These are phyloP conservation scores for Rafetus swinhoei DNA, from an alignment of 2,113 vertebrate species.

Conservation along the genomic window DNA sequence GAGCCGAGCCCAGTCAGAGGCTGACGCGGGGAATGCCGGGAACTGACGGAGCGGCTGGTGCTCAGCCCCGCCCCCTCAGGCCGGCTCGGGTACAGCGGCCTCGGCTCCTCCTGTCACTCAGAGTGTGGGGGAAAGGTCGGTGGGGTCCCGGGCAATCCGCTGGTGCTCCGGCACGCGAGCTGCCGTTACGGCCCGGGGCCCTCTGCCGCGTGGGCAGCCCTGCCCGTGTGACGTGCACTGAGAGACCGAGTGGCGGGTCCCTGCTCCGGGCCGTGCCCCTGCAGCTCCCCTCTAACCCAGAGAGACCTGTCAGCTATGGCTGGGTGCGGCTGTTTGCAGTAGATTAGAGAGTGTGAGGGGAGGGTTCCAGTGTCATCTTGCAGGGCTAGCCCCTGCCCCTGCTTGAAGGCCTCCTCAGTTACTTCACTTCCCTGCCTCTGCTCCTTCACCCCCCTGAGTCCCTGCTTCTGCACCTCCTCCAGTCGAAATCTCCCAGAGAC, in stretches of 20 bases:
- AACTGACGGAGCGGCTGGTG: not conserved
- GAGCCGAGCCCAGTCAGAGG: not conserved
- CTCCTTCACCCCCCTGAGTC: no score
- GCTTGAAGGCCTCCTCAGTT: no score
- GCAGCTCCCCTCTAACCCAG: not conserved
- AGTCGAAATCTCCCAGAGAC: no score
- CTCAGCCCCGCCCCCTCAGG: not conserved
- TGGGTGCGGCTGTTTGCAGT: not conserved
- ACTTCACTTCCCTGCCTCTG: no score
- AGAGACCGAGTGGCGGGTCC: rapidly evolving
- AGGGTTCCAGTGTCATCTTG: not conserved
- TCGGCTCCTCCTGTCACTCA: not conserved
- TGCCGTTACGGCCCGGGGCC: no score
- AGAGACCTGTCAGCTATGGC: not conserved
- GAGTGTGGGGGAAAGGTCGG: no score
- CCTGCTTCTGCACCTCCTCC: no score
- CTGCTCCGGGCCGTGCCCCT: no score
- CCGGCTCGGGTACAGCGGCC: not conserved
- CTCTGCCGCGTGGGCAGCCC: not conserved
- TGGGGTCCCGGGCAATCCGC: no score
- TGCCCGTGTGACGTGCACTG: not conserved
- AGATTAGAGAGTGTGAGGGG: not conserved
- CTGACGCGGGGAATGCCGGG: constrained; percentile 69
- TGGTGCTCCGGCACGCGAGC: no score
- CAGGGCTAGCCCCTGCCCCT: no score